Evolutionary conservation across 2,888 invertebrate species (phyloP), one percentile per base, ranked within the genome.

Genomic region (Baccha elongata): DNA sequence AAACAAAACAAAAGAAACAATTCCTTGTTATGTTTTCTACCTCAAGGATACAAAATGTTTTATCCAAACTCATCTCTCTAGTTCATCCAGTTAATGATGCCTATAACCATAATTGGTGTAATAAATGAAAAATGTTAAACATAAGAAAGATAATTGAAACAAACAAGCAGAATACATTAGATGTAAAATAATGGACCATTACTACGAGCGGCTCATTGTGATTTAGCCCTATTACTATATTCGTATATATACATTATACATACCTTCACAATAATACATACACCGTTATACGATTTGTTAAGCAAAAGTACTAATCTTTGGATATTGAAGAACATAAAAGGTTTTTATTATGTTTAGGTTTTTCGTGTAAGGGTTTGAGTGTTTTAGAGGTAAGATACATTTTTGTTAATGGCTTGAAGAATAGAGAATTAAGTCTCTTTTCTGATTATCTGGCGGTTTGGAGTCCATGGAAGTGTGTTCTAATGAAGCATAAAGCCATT

Each of bases 111-210:
- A 58, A 58, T 58, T 58, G 58, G 37, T 58, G 40, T 58, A 58
- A 58, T 58, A 58, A 58, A 58, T 58, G 58, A 58, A 58, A 55
- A 58, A 58, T 58, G 58, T 58, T 37, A 58, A 53, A 58, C 58
- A 58, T 58, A 58, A 58, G 58, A 58, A 58, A 58, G 37, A 58
- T 58, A 58, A 58, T 58, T 58, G 58, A 58, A 58, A 58, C 58
- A 58, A 58, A 58, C 58, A 58, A 58, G 58, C 40, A 58, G 58
- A 58, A 58, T 58, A 58, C 58, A 58, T 58, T 58, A 58, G 58
- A 58, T 40, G 23, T 23, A 10, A 40, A 58, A 58, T 58, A 58
- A 58, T 58, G 58, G 58, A 23, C 58, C 58, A 58, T 58, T 58
- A 58, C 40, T 58, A 40, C 37, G 58, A 58, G 58, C 58, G 58